Evolutionary conservation across 2,888 invertebrate genomes (phyloP).

Genomic region (Melinaea menophilus): DNA sequence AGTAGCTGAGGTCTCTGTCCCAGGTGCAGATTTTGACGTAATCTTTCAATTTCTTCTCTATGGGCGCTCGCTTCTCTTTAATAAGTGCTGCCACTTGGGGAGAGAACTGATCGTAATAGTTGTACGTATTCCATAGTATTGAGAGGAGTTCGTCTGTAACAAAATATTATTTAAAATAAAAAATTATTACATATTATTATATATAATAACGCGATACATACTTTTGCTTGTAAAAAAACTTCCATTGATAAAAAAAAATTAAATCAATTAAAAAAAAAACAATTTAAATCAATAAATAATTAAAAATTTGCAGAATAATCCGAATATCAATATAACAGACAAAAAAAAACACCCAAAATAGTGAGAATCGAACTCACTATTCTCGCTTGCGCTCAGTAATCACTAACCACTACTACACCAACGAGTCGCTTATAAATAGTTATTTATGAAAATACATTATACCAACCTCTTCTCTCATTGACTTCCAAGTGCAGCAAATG

Average conservation of each 20-base stretch:
- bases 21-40: constrained; percentile 97
- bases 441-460: neutral
- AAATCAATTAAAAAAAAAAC: too few relatives aligned
- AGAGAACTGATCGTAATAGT: constrained; percentile 90
- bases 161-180: neutral
- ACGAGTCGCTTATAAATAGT: neutral
- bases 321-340: too few relatives aligned
- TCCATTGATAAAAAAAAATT: too few relatives aligned
- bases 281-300: too few relatives aligned
- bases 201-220: too few relatives aligned
- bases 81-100: constrained; percentile 81
- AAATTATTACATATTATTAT: too few relatives aligned
- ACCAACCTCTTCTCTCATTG: constrained; percentile 61
- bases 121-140: constrained; percentile 88
- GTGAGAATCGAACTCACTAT: too few relatives aligned
- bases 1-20: constrained; percentile 96
- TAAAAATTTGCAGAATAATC: too few relatives aligned
- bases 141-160: constrained; percentile 77
- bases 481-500: constrained; percentile 82
- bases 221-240: too few relatives aligned
- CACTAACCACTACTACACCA: neutral
- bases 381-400: too few relatives aligned
- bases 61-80: constrained; percentile 84
- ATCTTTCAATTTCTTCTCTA: constrained; percentile 94
- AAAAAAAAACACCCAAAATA: too few relatives aligned